Percentiles rank a stretch among this genome's conserved stretches.
phyloP scores from a whole-genome alignment of 2,888 invertebrate genomes.

The Serripes groenlandicus region DNA sequence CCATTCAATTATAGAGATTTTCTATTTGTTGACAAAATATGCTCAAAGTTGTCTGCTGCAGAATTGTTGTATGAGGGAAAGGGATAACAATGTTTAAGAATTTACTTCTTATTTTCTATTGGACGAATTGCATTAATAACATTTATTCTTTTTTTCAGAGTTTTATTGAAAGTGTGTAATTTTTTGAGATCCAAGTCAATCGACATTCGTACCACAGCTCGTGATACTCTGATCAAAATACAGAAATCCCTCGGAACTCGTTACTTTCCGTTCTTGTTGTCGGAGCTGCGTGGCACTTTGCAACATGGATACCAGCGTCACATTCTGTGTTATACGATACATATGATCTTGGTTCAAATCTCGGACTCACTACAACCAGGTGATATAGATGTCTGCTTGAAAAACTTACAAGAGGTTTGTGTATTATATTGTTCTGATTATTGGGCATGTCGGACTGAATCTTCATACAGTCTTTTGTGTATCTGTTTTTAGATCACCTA shows the following conservation, averaged over 20 bases:
- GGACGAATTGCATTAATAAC: no score
- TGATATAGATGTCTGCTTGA: conserved; percentile 93
- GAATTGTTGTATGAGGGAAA: no score
- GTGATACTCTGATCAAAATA: conserved; percentile 97
- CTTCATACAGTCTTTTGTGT: no score
- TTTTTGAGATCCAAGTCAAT: conserved; percentile 96
- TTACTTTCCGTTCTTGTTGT: conserved; percentile 92
- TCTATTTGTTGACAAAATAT: no score
- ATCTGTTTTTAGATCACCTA: no score
- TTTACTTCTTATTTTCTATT: no score
- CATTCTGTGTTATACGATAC: conserved; percentile 95
- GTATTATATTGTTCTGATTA: no score
- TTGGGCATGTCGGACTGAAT: no score
- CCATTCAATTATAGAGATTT: no score
- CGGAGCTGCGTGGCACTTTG: conserved; percentile 91
- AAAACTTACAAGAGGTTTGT: conserved; percentile 91
- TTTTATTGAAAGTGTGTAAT: conserved; percentile 91
- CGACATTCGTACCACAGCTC: conserved; percentile 93
- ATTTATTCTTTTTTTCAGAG: conserved; percentile 80
- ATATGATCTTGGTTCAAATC: conserved; percentile 92
- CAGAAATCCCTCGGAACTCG: conserved; percentile 94
- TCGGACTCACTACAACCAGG: conserved; percentile 91
- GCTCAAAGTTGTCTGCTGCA: no score
- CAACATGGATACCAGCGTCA: conserved; percentile 95
- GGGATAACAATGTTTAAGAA: no score